Evolutionary conservation across 2,888 invertebrate species (phyloP), one percentile per base, ranked within the genome.

Genomic region (Ceriagrion tenellum): DNA sequence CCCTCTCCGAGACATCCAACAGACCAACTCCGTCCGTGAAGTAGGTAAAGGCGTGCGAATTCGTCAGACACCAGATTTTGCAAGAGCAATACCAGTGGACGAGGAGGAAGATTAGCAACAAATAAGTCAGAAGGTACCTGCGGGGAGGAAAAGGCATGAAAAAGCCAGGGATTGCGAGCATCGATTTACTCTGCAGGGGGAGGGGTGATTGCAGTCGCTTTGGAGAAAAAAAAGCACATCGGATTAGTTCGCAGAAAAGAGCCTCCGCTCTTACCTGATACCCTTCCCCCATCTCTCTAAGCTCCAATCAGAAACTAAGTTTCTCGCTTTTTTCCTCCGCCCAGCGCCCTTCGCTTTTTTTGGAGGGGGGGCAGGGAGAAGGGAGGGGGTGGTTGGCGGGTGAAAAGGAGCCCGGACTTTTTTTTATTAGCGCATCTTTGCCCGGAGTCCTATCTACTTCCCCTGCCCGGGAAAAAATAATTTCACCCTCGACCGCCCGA

Each of bases 221-320:
- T 81, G 35, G 35, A 26, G 35, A 81, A 81, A 81, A 81, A 81
- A 81, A 81, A 81, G 16, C 81, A 18, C 0, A 18, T 10, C 30
- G 81, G 81, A 81, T 81, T 35, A 81, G 13, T 26, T 81, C 81
- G 35, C 35, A 16, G 81, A 81, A 81, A 81, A 35, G 13, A 30
- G 30, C 6, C 3, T n/a, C 23, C 16, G 1, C 69, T 20, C 26
- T 69, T n/a, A 81, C 81, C 81, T 81, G 81, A 81, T 81, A 81
- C 26, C 30, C n/a, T 59, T 8, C 35, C 69, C 35, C 30, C 81
- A n/a, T 30, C 81, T 35, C 81, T 35, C 81, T 12, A 20, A 81
- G 81, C 81, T 81, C 26, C 81, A 69, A 69, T 69, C 69, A 69
- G 81, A 35, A 81, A 30, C 35, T 81, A 81, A 81, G 81, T 81